Evolutionary conservation across 2,888 invertebrate genomes (phyloP).

Genomic region (Cetonia aurata): DNA sequence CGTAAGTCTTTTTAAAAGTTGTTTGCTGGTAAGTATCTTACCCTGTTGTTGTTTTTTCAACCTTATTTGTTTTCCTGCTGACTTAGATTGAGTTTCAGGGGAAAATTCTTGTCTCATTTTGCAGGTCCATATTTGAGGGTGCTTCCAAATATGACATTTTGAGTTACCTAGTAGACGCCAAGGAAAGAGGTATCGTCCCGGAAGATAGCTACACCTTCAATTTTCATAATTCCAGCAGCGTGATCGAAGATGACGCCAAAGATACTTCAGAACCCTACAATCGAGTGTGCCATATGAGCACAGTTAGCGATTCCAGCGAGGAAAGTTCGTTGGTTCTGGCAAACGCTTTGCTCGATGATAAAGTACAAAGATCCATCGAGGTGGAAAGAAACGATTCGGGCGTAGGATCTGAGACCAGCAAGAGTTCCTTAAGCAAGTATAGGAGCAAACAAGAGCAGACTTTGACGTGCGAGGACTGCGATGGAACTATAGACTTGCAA

Average conservation of each 20-base stretch:
- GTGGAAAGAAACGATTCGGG: slow-evolving; percentile 94
- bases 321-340: slow-evolving; percentile 80
- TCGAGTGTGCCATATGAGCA: slow-evolving; percentile 82
- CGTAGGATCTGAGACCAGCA: slow-evolving; percentile 92
- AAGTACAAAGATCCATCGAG: slow-evolving; percentile 76
- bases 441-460: slow-evolving; percentile 73
- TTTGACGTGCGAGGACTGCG: slow-evolving; percentile 85
- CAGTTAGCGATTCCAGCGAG: slow-evolving; percentile 88
- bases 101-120: too few relatives aligned
- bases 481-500: slow-evolving; percentile 82
- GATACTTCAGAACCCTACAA: slow-evolving; percentile 74
- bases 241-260: slow-evolving; percentile 69
- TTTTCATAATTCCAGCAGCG: slow-evolving; percentile 70
- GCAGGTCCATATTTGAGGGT: slow-evolving; percentile 79
- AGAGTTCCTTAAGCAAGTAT: slow-evolving; percentile 83
- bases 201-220: slow-evolving; percentile 79
- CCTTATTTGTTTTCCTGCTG: slow-evolving; percentile 7
- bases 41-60: too few relatives aligned
- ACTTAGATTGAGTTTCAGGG: too few relatives aligned
- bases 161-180: slow-evolving; percentile 89
- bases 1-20: too few relatives aligned
- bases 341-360: slow-evolving; percentile 71
- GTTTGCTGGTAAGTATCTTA: too few relatives aligned
- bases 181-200: slow-evolving; percentile 79
- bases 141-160: slow-evolving; percentile 91